Conservation (phyloP, 1,140 invertebrate species). For the Dreissena rostriformis region DNA sequence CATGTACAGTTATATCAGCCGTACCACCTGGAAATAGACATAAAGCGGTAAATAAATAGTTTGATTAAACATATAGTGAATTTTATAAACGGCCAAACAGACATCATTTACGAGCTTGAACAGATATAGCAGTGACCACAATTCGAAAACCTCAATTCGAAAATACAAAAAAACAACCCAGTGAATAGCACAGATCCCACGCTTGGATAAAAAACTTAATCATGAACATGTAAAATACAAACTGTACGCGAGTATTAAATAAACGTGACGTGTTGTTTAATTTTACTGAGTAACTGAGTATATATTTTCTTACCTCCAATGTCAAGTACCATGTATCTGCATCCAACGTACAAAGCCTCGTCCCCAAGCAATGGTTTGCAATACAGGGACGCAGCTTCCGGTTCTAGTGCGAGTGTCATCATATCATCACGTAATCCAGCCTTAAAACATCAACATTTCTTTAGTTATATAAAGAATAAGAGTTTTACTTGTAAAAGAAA, state of each 20-base stretch:
- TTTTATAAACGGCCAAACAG: not conserved
- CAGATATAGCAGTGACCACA: not conserved
- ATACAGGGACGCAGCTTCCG: constrained; percentile 39
- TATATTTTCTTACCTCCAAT: constrained; percentile 27
- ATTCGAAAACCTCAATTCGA: not conserved
- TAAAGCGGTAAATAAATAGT: not conserved
- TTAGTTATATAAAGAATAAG: not conserved
- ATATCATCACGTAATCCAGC: constrained; percentile 36
- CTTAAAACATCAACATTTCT: not conserved
- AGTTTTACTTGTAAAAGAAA: not conserved
- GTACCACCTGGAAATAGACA: constrained; percentile 56
- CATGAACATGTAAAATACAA: not conserved
- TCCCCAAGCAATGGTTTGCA: constrained; percentile 10
- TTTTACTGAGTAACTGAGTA: not conserved
- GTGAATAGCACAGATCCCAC: not conserved
- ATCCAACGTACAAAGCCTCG: not conserved
- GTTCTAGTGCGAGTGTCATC: constrained; percentile 36
- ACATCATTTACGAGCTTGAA: not conserved
- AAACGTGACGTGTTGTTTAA: not conserved
- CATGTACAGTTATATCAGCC: constrained; percentile 61
- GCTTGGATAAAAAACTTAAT: not conserved
- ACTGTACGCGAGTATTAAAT: not conserved
- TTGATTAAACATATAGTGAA: not conserved
- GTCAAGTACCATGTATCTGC: constrained; percentile 24
- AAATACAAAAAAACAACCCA: not conserved